Conservation (phyloP, 1,140 invertebrate species). For the Zaprionus africanus region DNA sequence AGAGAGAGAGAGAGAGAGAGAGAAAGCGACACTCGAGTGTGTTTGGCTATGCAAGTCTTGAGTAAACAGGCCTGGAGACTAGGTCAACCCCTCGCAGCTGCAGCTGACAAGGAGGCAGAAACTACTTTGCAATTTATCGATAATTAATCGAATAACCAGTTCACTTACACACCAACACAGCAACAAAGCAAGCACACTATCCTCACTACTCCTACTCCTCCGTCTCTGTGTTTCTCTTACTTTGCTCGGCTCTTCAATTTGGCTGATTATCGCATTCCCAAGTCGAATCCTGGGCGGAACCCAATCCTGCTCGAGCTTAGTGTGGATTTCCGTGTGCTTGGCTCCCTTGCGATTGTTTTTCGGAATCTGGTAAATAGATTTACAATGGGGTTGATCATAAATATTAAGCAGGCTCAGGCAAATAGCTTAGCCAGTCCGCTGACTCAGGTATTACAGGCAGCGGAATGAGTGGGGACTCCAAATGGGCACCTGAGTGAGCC, state of each 20-base stretch:
- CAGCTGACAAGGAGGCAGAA: not conserved
- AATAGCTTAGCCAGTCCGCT: constrained; percentile 38
- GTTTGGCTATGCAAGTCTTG: constrained; percentile 8
- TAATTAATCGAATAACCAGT: constrained; percentile 9
- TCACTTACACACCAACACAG: not conserved
- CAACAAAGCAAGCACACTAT: too few species aligned
- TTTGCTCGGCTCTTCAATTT: not conserved
- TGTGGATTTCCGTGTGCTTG: constrained; percentile 6
- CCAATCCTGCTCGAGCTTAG: not conserved
- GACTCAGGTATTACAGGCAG: not conserved
- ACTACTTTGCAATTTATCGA: constrained; percentile 3
- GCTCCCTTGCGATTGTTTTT: constrained; percentile 25
- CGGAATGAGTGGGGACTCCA: constrained; percentile 12
- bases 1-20: not conserved
- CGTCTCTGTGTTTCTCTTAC: not conserved
- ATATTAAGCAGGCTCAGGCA: constrained; percentile 61
- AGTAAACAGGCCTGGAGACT: constrained; percentile 12
- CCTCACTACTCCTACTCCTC: not conserved
- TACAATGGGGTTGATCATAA: constrained; percentile 72
- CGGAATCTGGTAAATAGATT: constrained; percentile 70
- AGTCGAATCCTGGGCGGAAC: not conserved
- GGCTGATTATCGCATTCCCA: constrained; percentile 6
- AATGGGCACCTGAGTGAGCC: constrained; percentile 33
- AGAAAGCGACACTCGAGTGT: not conserved
- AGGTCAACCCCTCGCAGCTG: not conserved